Evolutionary conservation across 2,888 invertebrate genomes (phyloP).

Genomic region (Ommatoiulus sabulosus): DNA sequence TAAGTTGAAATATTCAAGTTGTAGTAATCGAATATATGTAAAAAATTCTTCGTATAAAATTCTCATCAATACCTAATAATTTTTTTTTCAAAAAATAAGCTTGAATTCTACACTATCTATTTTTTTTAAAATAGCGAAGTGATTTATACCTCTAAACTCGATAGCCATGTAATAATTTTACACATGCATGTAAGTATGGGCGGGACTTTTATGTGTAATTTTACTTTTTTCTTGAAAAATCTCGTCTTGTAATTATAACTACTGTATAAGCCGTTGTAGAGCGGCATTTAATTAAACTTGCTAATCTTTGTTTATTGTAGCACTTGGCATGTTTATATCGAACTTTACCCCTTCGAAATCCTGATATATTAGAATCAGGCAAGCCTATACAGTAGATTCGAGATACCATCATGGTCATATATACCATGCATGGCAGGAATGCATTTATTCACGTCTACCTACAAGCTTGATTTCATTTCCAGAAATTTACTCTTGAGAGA

Average conservation of each 20-base stretch:
- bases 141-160: too few relatives aligned
- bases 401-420: too few relatives aligned
- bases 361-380: background rate
- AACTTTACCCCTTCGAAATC: background rate
- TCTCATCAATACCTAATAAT: too few relatives aligned
- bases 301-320: slow-evolving; percentile 20
- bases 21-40: too few relatives aligned
- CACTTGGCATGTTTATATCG: slow-evolving; percentile 31
- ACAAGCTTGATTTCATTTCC: too few relatives aligned
- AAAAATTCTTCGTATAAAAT: too few relatives aligned
- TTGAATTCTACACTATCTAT: too few relatives aligned
- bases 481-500: too few relatives aligned
- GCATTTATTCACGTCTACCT: background rate
- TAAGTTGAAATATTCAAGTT: too few relatives aligned
- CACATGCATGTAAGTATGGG: background rate
- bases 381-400: background rate
- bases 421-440: too few relatives aligned
- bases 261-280: background rate
- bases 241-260: background rate
- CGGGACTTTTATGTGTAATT: background rate
- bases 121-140: too few relatives aligned
- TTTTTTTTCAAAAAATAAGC: too few relatives aligned
- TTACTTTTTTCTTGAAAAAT: background rate
- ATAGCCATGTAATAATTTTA: background rate
- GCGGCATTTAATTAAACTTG: slow-evolving; percentile 16